A percentile compares a stretch with the other conserved stretches of the same genome.
Conservation (phyloP, 2,888 invertebrate genomes). For the Coleophora deauratella region DNA sequence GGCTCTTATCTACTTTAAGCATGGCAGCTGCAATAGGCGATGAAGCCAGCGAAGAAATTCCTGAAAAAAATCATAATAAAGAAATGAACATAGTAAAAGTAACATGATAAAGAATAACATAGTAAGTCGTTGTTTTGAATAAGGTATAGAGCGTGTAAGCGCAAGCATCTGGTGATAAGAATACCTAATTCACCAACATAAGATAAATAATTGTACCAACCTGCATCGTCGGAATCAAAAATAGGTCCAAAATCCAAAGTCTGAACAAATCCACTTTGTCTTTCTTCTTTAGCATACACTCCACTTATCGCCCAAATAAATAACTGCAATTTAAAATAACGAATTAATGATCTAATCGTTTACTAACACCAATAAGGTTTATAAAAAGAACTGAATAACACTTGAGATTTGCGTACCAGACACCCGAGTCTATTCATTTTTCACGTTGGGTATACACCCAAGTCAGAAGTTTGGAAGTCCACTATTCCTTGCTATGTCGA, state of each 20-base stretch:
- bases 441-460: conserved; percentile 58
- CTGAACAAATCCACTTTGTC: conserved; percentile 60
- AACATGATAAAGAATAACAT: neutral
- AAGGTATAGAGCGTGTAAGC: conserved; percentile 6
- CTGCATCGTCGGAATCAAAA: conserved; percentile 55
- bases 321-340: conserved; percentile 41
- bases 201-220: conserved; percentile 28
- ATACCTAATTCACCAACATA: neutral
- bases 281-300: conserved; percentile 43
- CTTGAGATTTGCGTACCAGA: conserved; percentile 43
- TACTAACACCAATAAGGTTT: conserved; percentile 5
- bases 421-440: conserved; percentile 53
- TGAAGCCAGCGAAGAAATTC: conserved; percentile 58
- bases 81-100: conserved; percentile 2
- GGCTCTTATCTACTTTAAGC: conserved; percentile 59
- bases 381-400: neutral
- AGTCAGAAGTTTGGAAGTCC: conserved; percentile 28
- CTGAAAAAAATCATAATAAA: conserved; percentile 43
- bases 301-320: conserved; percentile 56
- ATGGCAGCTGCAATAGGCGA: conserved; percentile 56
- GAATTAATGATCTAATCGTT: conserved; percentile 1
- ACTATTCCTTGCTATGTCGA: conserved; percentile 39
- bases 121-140: neutral
- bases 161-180: conserved; percentile 7
- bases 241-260: conserved; percentile 73